Evolutionary conservation across 2,797 vertebrate genomes (phyloP), one percentile per base, ranked within the genome.

Genomic region (Austrolebias charrua): DNA sequence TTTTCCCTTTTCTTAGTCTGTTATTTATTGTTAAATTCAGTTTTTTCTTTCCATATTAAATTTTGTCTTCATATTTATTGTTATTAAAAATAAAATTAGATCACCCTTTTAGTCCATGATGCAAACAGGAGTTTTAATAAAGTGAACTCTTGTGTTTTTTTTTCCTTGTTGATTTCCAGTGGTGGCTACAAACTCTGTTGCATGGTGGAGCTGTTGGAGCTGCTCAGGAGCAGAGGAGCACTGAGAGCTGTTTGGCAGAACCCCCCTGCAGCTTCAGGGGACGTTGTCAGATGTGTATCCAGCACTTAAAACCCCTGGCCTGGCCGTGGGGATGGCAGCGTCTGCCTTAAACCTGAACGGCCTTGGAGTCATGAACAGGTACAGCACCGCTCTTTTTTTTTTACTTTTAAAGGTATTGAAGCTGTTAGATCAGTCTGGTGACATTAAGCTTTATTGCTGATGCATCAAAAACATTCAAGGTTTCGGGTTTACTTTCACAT

Each of bases 321-420:
- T 55, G 87, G 89, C 88, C 72, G 77, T 2, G 76, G 89, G 90
- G 78, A 91, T 90, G 90, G 89, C 88, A 85, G 81, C 86, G 11
- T 90, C 86, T 86, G 85, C 89, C 85, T 55, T 91, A 73, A 90
- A 90, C 60, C 75, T 84, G 24, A 89, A 83, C 75, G 52, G 67
- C 79, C 81, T 87, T 1, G 66, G 67, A 86, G 78, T 88, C 82
- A 91, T 91, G 89, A 90, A 82, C 83, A 90, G 88, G 90, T 90
- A 51, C 40, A 42, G 24, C 15, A 33, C 56, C 14, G 43, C 50
- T 38, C 7, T 51, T 16, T 44, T 44, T 3, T n/a, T 44, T 44
- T 44, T n/a, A 44, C 38, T 40, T 40, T 40, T 40, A 40, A 44
- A 44, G 29, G 52, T 48, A 40, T 62, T 48, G 51, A 71, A 68